phyloP scores from a whole-genome alignment of 2,113 vertebrate species.

The Forbesichthys agassizii region DNA sequence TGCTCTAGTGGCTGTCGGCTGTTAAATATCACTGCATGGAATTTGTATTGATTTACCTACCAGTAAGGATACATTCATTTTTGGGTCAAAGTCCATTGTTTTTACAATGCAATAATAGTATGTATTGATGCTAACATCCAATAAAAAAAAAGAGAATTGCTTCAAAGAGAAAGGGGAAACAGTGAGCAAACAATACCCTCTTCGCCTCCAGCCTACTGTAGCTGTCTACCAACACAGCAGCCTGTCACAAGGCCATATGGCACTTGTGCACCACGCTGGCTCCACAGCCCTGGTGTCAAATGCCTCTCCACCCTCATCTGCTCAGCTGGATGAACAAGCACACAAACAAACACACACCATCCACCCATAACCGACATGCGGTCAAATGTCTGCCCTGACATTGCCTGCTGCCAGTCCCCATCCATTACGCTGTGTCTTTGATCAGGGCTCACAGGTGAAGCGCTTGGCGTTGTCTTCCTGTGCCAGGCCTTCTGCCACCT shows the following conservation, averaged over 20 bases:
- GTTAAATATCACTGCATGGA: neutral
- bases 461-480: slow-evolving; percentile 49
- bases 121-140: slow-evolving; percentile 4
- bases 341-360: slow-evolving; percentile 12
- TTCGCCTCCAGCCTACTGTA: neutral
- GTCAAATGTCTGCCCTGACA: slow-evolving; percentile 27
- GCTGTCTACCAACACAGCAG: neutral
- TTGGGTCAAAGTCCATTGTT: neutral
- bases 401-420: slow-evolving; percentile 33
- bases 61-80: slow-evolving; percentile 1
- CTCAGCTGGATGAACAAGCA: slow-evolving; percentile 29
- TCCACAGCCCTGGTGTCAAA: slow-evolving; percentile 31
- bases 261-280: slow-evolving; percentile 30
- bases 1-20: neutral
- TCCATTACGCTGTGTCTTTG: slow-evolving; percentile 61
- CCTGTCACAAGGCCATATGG: slow-evolving; percentile 25
- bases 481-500: slow-evolving; percentile 50
- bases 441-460: slow-evolving; percentile 50
- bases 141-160: neutral
- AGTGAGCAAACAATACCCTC: neutral
- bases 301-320: slow-evolving; percentile 31
- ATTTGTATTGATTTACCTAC: neutral
- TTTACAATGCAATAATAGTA: neutral
- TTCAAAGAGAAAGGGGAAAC: neutral
- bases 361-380: slow-evolving; percentile 5